Conservation (phyloP, 2,888 invertebrate genomes). For the Cerastis rubricosa region DNA sequence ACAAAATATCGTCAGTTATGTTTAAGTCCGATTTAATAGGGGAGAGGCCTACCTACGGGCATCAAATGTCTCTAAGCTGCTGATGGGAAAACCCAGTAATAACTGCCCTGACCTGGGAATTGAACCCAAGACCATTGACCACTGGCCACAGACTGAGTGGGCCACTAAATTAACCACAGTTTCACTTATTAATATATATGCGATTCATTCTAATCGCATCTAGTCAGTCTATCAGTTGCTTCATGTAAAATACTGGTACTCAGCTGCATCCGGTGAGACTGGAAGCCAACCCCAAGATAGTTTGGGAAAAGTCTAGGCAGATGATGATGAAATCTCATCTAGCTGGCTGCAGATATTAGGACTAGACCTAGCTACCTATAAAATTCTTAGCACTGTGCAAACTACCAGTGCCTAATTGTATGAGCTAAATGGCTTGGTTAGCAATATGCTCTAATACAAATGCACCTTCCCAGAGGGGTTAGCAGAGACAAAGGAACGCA, state of each 20-base stretch:
- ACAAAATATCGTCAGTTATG: neutral
- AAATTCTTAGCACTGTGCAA: neutral
- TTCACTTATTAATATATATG: neutral
- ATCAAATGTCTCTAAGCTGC: neutral
- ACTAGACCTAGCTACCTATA: neutral
- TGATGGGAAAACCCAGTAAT: neutral
- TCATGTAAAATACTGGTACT: too few relatives aligned
- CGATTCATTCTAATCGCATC: neutral
- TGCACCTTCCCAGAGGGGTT: neutral
- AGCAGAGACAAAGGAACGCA: neutral
- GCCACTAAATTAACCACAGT: too few relatives aligned
- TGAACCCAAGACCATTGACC: neutral
- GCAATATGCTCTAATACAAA: neutral
- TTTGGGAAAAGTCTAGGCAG: too few relatives aligned
- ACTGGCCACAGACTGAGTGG: too few relatives aligned
- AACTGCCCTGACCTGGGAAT: neutral
- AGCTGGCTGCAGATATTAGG: neutral
- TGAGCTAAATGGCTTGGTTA: neutral
- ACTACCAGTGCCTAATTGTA: neutral
- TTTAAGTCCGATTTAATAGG: neutral
- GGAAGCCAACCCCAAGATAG: too few relatives aligned
- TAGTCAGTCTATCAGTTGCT: too few relatives aligned
- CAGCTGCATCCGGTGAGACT: too few relatives aligned
- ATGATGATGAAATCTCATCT: neutral
- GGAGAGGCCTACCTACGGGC: neutral